Evolutionary conservation across 1,140 invertebrate species (phyloP), one percentile per base, ranked within the genome.

Genomic region (Lordiphosa stackelbergi): DNA sequence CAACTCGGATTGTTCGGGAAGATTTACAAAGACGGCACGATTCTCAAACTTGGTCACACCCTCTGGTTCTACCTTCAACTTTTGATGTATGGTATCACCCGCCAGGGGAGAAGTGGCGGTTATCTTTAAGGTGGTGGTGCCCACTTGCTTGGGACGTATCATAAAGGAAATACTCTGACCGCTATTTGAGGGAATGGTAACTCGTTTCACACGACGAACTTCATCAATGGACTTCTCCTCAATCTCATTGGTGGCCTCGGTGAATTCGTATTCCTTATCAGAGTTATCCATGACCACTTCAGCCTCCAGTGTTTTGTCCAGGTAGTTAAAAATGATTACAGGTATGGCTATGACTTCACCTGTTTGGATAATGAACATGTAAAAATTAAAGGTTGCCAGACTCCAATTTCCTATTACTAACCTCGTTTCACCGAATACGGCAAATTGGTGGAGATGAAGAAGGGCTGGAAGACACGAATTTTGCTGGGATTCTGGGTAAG

Each of bases 381-480:
- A 16, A 16, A 16, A 16, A 1, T 16, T 16, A 1, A 16, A 16
- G 2, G 16, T 16, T 1, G 2, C 19, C 0, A 22, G 19, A 22
- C 19, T 4, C 19, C 19, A 22, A 22, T 2, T 22, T 22, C 3
- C 19, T 3, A 8, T 6, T 13, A 19, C 58, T 69, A 52, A 73
- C 95, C 95, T 41, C 95, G 90, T 54, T 95, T 94, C 0, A 98
- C 92, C 0, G 95, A 94, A 79, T 96, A 95, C 0, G 96, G 97
- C 4, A 98, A 88, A 72, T 90, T 88, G 10, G 97, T 85, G 2
- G 92, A 92, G 24, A 97, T 90, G 78, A 97, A 97, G 88, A 98
- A 98, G 4, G 94, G 93, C 73, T 95, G 93, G 83, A 96, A 96
- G 0, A 97, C 95, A 81, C 91, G 92, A 22, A 98, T 88, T 91